Conservation (phyloP, 1,140 invertebrate genomes). For the Olivierus martensii region DNA sequence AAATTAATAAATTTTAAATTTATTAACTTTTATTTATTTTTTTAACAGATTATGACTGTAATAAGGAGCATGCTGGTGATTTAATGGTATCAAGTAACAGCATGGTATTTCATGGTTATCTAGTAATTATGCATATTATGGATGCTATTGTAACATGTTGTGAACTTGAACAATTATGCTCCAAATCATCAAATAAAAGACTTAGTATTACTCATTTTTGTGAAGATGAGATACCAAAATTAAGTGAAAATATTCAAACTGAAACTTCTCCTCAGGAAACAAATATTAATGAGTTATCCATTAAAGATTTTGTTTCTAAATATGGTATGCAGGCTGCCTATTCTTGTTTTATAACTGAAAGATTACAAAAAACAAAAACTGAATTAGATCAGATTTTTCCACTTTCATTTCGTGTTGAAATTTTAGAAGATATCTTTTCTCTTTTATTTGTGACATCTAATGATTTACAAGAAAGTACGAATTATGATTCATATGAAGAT, state of each 20-base stretch:
- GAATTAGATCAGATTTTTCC: constrained; percentile 26
- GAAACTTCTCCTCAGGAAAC: not conserved
- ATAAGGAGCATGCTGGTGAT: not conserved
- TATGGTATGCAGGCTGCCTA: constrained; percentile 1
- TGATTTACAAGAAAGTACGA: constrained; percentile 23
- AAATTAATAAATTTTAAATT: too few relatives aligned
- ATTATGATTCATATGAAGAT: not conserved
- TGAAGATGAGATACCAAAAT: not conserved
- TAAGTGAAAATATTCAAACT: too few relatives aligned
- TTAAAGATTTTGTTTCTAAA: not conserved
- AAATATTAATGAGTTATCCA: not conserved
- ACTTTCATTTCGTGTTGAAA: constrained; percentile 30
- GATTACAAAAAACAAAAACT: not conserved
- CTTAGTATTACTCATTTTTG: not conserved
- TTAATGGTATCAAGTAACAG: not conserved
- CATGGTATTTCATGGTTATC: constrained; percentile 7
- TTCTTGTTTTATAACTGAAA: not conserved
- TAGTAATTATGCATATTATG: constrained; percentile 1
- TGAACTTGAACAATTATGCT: constrained; percentile 3
- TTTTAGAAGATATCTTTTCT: constrained; percentile 34
- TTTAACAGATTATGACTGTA: not conserved
- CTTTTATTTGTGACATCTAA: constrained; percentile 30
- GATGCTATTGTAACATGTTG: constrained; percentile 7
- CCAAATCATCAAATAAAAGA: not conserved
- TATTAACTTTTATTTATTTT: not conserved